phyloP scores from a whole-genome alignment of 2,797 vertebrate species.

The Karalla daura region DNA sequence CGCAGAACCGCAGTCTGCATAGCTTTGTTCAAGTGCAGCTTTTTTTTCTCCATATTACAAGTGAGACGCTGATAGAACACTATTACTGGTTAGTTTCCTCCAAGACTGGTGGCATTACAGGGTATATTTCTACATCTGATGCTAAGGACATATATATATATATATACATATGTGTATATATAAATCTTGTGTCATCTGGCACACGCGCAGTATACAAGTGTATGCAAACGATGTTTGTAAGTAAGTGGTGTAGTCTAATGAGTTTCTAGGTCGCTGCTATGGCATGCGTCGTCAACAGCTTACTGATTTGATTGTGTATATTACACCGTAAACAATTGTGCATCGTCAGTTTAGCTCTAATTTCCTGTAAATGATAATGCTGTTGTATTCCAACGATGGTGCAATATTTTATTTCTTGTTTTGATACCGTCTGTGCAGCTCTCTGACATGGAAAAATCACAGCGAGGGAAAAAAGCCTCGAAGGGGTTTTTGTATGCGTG shows the following conservation, averaged over 20 bases:
- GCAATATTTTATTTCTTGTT: slow-evolving; percentile 86
- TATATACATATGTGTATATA: slow-evolving; percentile 61
- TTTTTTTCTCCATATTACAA: slow-evolving; percentile 63
- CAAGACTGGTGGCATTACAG: slow-evolving; percentile 82
- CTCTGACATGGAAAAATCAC: slow-evolving; percentile 72
- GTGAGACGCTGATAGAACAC: slow-evolving; percentile 65
- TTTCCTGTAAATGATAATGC: slow-evolving; percentile 79
- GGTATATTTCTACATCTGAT: slow-evolving; percentile 83
- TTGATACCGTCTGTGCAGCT: slow-evolving; percentile 80
- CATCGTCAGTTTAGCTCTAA: slow-evolving; percentile 71
- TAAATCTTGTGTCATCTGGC: slow-evolving; percentile 33
- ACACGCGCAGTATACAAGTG: slow-evolving; percentile 75
- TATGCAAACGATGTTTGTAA: slow-evolving; percentile 81
- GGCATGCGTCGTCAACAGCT: slow-evolving; percentile 78
- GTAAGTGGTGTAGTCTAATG: slow-evolving; percentile 73
- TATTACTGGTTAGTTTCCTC: slow-evolving; percentile 68
- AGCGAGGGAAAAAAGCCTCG: slow-evolving; percentile 20
- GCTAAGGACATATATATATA: slow-evolving; percentile 61
- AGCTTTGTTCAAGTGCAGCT: slow-evolving; percentile 62
- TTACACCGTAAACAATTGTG: slow-evolving; percentile 80
- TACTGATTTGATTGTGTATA: slow-evolving; percentile 78
- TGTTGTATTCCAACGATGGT: slow-evolving; percentile 84
- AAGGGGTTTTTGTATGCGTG: slow-evolving; percentile 60
- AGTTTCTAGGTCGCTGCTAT: slow-evolving; percentile 77
- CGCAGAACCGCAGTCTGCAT: slow-evolving; percentile 79